Percentiles rank a stretch among this genome's conserved stretches.
Conservation (phyloP, 2,113 vertebrate species). For the Romanogobio albipinnatus region DNA sequence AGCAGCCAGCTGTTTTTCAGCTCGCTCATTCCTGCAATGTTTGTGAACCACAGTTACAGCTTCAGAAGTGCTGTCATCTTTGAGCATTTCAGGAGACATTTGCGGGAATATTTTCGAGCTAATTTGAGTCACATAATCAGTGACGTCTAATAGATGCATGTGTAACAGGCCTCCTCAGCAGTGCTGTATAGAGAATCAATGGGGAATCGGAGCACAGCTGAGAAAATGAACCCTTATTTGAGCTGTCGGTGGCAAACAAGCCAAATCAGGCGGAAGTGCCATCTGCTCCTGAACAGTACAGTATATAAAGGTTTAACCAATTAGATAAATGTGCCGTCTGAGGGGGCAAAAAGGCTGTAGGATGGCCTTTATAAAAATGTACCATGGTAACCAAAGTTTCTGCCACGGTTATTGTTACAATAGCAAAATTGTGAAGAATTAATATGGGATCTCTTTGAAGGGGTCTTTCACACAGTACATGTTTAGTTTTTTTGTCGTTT, state of each 20-base stretch:
- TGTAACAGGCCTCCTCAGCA: constrained; percentile 22
- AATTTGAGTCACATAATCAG: constrained; percentile 21
- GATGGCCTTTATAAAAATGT: background rate
- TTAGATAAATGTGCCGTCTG: constrained; percentile 6
- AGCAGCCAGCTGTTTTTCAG: background rate
- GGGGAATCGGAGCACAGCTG: constrained; percentile 40
- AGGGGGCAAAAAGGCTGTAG: constrained; percentile 2
- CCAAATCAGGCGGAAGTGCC: constrained; percentile 38
- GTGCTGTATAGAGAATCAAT: constrained; percentile 35
- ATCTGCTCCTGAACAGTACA: constrained; percentile 36
- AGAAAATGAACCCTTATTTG: constrained; percentile 31
- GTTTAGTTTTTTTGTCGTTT: too few relatives aligned
- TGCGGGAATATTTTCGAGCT: constrained; percentile 1
- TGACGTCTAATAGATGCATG: constrained; percentile 22
- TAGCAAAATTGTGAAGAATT: background rate
- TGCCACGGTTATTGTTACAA: background rate
- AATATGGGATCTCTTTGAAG: background rate
- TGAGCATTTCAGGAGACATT: constrained; percentile 13
- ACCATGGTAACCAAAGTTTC: constrained; percentile 3
- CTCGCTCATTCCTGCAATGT: background rate
- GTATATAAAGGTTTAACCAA: constrained; percentile 16
- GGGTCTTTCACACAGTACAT: background rate
- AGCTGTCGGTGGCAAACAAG: constrained; percentile 25
- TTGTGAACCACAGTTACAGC: background rate
- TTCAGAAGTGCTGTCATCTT: background rate